A percentile compares a stretch with the other conserved stretches of the same genome.
These are phyloP conservation scores for Trachymyrmex septentrionalis DNA, from an alignment of 1,140 invertebrate genomes.

Conservation along the genomic window DNA sequence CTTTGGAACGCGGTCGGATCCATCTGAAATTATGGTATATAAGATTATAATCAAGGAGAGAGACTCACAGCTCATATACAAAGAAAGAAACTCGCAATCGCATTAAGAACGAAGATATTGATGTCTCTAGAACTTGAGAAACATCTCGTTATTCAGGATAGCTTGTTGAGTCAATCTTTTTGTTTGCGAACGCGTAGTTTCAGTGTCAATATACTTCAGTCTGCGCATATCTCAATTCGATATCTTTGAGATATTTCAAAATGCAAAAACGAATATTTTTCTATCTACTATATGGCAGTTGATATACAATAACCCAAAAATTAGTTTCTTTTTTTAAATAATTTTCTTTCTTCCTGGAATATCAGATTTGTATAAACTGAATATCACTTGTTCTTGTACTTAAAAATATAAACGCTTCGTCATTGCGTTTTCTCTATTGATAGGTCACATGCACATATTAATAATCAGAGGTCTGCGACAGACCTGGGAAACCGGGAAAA, in stretches of 20 bases:
- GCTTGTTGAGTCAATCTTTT: neutral
- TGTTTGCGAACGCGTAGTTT: neutral
- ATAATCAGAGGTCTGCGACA: neutral
- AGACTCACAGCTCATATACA: neutral
- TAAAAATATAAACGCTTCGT: neutral
- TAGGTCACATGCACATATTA: neutral
- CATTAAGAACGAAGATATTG: neutral
- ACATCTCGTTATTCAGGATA: neutral
- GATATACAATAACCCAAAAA: neutral
- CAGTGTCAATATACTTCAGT: neutral
- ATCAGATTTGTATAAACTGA: neutral
- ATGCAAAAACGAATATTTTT: neutral
- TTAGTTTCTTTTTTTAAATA: neutral
- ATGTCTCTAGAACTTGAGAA: constrained; percentile 5
- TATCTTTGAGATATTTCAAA: neutral
- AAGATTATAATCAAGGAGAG: constrained; percentile 1
- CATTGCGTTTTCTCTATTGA: too few species aligned
- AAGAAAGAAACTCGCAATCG: neutral
- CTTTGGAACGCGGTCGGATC: neutral
- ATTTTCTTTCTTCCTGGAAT: neutral
- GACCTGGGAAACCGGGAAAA: too few species aligned
- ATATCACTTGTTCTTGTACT: neutral
- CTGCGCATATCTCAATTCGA: neutral
- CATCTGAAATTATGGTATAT: neutral
- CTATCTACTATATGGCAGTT: neutral